Evolutionary conservation across 2,113 vertebrate species (phyloP).

Genomic region (Pogona vitticeps): DNA sequence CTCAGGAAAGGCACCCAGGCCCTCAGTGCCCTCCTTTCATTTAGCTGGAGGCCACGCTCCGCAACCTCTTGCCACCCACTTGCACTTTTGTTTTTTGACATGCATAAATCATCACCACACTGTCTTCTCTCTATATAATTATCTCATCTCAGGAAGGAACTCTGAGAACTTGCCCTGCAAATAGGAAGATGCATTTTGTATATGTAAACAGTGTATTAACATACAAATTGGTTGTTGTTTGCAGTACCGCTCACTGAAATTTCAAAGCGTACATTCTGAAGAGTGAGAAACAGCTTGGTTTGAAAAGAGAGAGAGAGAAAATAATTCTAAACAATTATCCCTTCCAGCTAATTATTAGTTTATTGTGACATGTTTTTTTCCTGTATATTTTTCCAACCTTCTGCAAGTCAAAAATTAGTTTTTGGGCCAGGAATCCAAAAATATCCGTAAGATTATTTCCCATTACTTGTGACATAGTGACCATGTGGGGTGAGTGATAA

Average conservation of each 20-base stretch:
- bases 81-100: neutral
- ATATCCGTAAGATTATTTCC: neutral
- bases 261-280: constrained; percentile 9
- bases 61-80: neutral
- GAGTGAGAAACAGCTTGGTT: constrained; percentile 7
- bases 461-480: neutral
- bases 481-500: neutral
- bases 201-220: constrained; percentile 37
- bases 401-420: neutral
- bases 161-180: constrained; percentile 12
- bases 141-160: constrained; percentile 28
- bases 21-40: neutral
- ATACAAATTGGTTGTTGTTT: constrained; percentile 42
- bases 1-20: neutral
- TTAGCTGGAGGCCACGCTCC: neutral
- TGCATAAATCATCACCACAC: neutral
- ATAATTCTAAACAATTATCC: constrained; percentile 6
- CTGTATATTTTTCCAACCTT: neutral
- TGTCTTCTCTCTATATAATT: constrained; percentile 14
- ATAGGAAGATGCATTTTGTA: constrained; percentile 23
- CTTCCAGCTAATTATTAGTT: constrained; percentile 7
- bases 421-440: neutral
- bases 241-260: constrained; percentile 4
- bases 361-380: neutral
- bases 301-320: neutral